Evolutionary conservation across 2,888 invertebrate species (phyloP), one percentile per base, ranked within the genome.

Genomic region (Salticus scenicus): DNA sequence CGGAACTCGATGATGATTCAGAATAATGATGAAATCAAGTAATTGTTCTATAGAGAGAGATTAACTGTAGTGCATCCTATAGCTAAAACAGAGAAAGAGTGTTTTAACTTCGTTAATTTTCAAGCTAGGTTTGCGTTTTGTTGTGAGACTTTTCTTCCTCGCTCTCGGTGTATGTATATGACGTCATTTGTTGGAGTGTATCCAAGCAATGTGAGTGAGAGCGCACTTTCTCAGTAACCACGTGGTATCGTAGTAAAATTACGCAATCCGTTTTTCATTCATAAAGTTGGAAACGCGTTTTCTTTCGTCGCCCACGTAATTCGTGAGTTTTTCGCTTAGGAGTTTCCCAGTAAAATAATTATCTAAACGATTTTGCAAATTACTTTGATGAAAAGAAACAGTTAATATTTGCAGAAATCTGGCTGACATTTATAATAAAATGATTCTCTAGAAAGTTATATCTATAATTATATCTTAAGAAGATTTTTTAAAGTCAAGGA

Each of bases 211-310:
- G 73, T 63, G 64, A 63, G 69, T 42, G 51, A 67, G 33, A 17
- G 5, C 30, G 30, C 64, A 66, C 57, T 41, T 82, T 83, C 83
- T 51, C 37, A 64, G 77, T 77, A 83, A 37, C 72, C 83, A 83
- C 83, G 83, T 83, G 83, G 77, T 72, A 72, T 67, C 37, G 82
- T 77, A n/a, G 37, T 37, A 83, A 82, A 81, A 77, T 77, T 76
- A 83, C 83, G 83, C 83, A 83, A 83, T 73, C 30, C 47, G 24
- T 42, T n/a, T 76, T 83, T 83, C 83, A 83, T 83, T 83, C 83
- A 83, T 83, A 77, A 81, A 67, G 66, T 67, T 67, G 66, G 66
- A 79, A 77, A n/a, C 20, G 41, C 2, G 12, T 72, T 66, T 73
- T 80, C 41, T 69, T 73, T 57, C 4, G 1, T 73, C 42, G 28